Evolutionary conservation across 2,113 vertebrate species (phyloP).

Genomic region (Cyphomyrus discorhynchus): DNA sequence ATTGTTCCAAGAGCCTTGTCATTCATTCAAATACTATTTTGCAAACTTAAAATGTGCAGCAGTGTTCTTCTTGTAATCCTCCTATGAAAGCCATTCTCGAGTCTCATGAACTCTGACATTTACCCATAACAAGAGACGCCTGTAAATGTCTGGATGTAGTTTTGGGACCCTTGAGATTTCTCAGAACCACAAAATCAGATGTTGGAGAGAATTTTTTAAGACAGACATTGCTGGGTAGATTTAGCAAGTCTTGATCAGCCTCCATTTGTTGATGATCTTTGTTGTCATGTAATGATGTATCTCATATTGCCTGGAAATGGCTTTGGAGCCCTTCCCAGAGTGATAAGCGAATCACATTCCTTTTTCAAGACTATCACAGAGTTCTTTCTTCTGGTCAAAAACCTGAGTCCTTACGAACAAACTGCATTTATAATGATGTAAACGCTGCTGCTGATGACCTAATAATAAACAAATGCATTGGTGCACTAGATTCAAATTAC

Average conservation of each 20-base stretch:
- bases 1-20: background rate
- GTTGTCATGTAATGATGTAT: background rate
- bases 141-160: background rate
- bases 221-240: background rate
- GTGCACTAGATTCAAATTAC: background rate
- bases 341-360: background rate
- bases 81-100: background rate
- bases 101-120: conserved; percentile 1
- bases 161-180: background rate
- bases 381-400: background rate
- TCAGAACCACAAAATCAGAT: background rate
- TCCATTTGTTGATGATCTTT: background rate
- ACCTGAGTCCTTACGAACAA: background rate
- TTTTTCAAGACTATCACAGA: background rate
- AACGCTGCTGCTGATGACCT: background rate
- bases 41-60: background rate
- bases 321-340: background rate
- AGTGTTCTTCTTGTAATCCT: background rate
- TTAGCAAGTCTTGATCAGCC: background rate
- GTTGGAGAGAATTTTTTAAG: background rate
- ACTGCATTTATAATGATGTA: background rate
- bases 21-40: background rate
- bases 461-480: background rate
- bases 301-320: background rate
- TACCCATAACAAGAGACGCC: background rate